Evolutionary conservation across 2,888 invertebrate species (phyloP), one percentile per base, ranked within the genome.

Genomic region (Nymphalis urticae): DNA sequence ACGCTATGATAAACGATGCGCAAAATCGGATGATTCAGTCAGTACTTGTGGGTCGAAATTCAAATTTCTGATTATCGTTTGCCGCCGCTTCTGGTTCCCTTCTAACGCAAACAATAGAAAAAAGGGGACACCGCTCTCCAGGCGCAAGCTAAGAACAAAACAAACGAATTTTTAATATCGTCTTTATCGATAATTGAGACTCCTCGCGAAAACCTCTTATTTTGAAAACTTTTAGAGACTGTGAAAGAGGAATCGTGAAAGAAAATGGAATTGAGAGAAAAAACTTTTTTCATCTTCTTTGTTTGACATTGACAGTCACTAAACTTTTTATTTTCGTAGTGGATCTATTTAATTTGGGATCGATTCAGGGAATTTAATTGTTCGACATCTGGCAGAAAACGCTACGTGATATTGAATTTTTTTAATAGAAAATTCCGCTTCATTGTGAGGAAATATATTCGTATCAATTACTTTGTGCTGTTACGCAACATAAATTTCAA

Each of bases 111-210:
- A 92, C 92, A 92, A 92, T 90, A 84, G 87, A 83, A 88, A 89
- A 88, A 87, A 87, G 89, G 90, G 90, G 87, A 87, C 78, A 86
- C 86, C 85, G 85, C 83, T 86, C 86, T 84, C 83, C 83, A 83
- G 82, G 88, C 89, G 86, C 85, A 83, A 83, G 84, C 87, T 83
- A 88, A 88, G 91, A 90, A 92, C 91, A 92, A 92, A 92, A 92
- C 92, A 92, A 92, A 92, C 92, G 91, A 91, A 91, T 91, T 92
- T 92, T 92, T 92, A 92, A 92, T 92, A 92, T 91, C 90, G 90
- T 85, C 90, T 91, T 91, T 89, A 92, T 92, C 91, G 92, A 92
- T 92, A 91, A 92, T 92, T 92, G 92, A 92, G 92, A 92, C 87
- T 90, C 89, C 42, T 85, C 84, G 87, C 85, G 87, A 89, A 90